Evolutionary conservation across 1,140 invertebrate genomes (phyloP).

Genomic region (Diuraphis noxia): DNA sequence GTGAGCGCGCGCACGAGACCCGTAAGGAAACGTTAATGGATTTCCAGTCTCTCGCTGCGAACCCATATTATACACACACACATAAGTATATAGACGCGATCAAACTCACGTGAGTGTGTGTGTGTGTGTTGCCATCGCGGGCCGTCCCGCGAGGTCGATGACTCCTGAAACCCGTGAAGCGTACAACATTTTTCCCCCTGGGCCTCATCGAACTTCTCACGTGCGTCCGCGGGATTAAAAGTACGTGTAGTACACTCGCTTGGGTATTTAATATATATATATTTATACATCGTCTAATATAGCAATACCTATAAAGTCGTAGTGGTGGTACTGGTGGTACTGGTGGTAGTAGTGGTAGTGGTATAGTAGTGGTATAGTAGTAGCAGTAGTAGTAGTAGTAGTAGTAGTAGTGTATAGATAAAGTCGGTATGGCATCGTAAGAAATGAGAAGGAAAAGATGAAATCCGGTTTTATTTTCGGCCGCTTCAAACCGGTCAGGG

Average conservation of each 20-base stretch:
- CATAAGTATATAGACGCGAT: not conserved
- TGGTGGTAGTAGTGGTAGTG: too few relatives aligned
- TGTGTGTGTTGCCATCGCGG: constrained; percentile 24
- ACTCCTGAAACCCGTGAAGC: constrained; percentile 52
- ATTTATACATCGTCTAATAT: too few relatives aligned
- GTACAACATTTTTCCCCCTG: constrained; percentile 53
- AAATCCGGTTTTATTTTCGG: constrained; percentile 51
- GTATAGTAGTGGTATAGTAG: not conserved
- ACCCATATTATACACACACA: not conserved
- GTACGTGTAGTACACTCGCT: not conserved
- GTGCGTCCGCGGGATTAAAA: not conserved
- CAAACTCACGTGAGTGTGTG: not conserved
- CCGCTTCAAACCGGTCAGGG: constrained; percentile 47
- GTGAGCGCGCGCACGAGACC: not conserved
- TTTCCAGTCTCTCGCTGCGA: constrained; percentile 51
- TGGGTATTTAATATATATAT: not conserved
- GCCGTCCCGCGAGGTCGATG: constrained; percentile 46
- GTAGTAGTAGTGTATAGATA: not conserved
- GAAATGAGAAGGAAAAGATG: not conserved
- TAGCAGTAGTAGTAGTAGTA: too few relatives aligned
- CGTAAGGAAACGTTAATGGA: constrained; percentile 48
- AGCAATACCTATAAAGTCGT: too few relatives aligned
- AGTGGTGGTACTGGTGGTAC: too few relatives aligned
- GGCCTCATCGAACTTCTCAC: constrained; percentile 27
- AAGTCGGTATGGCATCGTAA: not conserved